phyloP scores from a whole-genome alignment of 2,113 vertebrate species.

The Tetrao urogallus region DNA sequence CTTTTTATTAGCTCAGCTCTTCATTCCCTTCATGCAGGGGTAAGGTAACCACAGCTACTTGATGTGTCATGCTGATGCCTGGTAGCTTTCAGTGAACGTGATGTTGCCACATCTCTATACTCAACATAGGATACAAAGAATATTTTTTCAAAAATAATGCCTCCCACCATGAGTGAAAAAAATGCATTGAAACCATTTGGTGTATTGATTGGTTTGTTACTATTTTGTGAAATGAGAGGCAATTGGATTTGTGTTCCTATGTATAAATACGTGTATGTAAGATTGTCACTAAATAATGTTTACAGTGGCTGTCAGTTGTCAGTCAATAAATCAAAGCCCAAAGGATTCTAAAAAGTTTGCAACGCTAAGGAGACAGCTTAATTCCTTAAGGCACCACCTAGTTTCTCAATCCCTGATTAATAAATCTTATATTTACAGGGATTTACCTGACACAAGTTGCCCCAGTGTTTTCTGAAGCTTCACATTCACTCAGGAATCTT shows the following conservation, averaged over 20 bases:
- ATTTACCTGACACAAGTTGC: not conserved
- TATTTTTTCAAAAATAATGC: not conserved
- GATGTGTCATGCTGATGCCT: not conserved
- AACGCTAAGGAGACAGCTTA: not conserved
- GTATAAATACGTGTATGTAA: not conserved
- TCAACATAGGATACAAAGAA: not conserved
- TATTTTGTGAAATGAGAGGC: slow-evolving; percentile 9
- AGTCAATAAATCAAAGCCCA: not conserved
- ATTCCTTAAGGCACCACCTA: not conserved
- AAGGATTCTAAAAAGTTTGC: not conserved
- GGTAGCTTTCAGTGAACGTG: not conserved
- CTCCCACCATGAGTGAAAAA: not conserved
- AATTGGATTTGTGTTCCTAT: not conserved
- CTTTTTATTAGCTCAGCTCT: not conserved
- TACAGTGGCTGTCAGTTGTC: not conserved
- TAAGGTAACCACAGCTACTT: not conserved
- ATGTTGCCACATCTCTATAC: rapidly evolving
- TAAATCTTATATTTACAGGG: not conserved
- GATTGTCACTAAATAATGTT: not conserved
- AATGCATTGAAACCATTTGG: not conserved
- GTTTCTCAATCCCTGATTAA: not conserved
- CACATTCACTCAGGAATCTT: not conserved
- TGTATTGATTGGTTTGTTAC: not conserved
- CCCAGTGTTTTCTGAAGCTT: not conserved
- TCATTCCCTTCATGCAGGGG: not conserved